Conservation (phyloP, 2,797 vertebrate genomes). For the Fringilla coelebs region DNA sequence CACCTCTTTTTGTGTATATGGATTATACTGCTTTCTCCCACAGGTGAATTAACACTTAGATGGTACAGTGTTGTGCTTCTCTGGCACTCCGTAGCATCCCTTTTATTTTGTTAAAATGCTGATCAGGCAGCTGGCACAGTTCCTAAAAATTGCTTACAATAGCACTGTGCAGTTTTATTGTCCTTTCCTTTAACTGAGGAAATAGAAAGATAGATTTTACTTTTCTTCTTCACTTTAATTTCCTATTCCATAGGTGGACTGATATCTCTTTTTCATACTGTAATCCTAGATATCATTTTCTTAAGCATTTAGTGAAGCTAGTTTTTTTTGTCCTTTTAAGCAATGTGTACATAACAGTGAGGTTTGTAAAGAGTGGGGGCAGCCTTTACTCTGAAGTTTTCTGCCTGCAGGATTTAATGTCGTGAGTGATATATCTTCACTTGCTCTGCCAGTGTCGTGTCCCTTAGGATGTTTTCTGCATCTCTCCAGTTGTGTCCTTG, state of each 20-base stretch:
- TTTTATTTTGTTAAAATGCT: neutral
- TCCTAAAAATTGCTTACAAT: neutral
- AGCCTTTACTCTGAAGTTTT: neutral
- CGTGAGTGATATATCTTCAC: neutral
- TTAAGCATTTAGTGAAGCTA: neutral
- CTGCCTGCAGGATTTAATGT: neutral
- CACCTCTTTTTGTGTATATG: neutral
- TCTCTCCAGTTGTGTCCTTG: neutral
- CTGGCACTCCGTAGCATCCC: neutral
- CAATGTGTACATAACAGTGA: neutral
- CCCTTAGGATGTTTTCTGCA: neutral
- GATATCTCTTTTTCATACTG: neutral
- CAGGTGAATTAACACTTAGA: neutral
- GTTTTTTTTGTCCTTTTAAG: rapidly evolving
- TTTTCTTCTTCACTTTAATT: neutral
- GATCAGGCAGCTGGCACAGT: neutral
- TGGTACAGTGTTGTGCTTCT: neutral
- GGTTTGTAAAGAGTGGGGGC: neutral
- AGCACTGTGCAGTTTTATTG: neutral
- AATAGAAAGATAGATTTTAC: neutral
- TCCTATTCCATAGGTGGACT: neutral
- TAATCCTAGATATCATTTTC: neutral
- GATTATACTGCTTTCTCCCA: neutral
- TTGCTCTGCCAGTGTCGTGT: neutral
- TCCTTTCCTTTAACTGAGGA: neutral